Evolutionary conservation across 2,888 invertebrate genomes (phyloP).

Genomic region (Acanthosoma haemorrhoidale): DNA sequence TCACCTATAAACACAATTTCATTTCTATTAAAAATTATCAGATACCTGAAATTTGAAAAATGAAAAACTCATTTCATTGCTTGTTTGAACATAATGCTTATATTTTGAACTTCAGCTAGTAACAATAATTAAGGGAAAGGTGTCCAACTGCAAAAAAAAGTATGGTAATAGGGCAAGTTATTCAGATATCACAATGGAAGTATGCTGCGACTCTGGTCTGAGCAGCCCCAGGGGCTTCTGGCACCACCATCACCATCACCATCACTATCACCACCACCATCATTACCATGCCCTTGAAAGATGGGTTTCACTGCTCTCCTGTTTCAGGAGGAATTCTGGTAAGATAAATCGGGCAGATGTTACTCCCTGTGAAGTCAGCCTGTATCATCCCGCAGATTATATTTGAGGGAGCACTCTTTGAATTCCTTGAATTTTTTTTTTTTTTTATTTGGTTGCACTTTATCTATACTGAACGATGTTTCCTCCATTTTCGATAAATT

Average conservation of each 20-base stretch:
- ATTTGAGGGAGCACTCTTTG: not conserved
- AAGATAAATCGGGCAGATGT: not conserved
- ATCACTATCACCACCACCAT: slow-evolving; percentile 15
- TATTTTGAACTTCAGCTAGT: too few species aligned
- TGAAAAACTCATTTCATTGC: too few species aligned
- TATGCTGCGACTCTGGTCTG: slow-evolving; percentile 22
- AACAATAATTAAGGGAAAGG: too few species aligned
- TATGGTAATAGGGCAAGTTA: slow-evolving; percentile 12
- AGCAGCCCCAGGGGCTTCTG: slow-evolving; percentile 13
- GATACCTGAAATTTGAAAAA: too few species aligned
- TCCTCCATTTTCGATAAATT: too few species aligned
- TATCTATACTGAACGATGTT: not conserved
- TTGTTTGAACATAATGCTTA: too few species aligned
- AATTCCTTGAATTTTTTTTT: not conserved
- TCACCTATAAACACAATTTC: too few species aligned
- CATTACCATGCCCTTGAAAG: slow-evolving; percentile 21
- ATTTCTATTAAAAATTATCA: too few species aligned
- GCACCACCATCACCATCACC: slow-evolving; percentile 17
- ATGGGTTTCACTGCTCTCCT: slow-evolving; percentile 24
- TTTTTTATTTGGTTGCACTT: not conserved
- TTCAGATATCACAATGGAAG: slow-evolving; percentile 21
- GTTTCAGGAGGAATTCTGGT: slow-evolving; percentile 23
- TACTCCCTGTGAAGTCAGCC: slow-evolving; percentile 1
- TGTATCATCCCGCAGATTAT: not conserved
- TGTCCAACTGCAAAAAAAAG: too few species aligned